phyloP scores from a whole-genome alignment of 2,797 vertebrate genomes.

The Decapterus maruadsi region DNA sequence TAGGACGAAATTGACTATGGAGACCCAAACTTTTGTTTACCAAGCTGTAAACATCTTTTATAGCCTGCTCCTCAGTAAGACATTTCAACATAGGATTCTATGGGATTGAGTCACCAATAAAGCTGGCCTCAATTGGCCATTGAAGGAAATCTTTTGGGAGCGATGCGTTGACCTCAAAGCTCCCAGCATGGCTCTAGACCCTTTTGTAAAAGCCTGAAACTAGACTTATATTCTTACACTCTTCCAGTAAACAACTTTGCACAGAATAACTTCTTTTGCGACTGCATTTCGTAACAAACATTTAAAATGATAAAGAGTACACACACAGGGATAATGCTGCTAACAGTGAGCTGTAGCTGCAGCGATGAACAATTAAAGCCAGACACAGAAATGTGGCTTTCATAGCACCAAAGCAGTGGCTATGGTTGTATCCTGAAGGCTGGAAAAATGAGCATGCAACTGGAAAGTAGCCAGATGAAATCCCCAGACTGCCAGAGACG shows the following conservation, averaged over 20 bases:
- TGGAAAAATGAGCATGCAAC: slow-evolving; percentile 49
- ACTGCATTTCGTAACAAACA: slow-evolving; percentile 16
- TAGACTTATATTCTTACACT: no score
- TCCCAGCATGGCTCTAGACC: no score
- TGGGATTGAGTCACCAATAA: no score
- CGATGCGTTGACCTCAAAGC: no score
- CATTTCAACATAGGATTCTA: no score
- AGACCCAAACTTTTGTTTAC: background rate
- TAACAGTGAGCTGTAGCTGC: slow-evolving; percentile 16
- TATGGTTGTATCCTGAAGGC: slow-evolving; percentile 49
- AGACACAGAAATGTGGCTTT: slow-evolving; percentile 47
- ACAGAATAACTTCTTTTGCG: background rate
- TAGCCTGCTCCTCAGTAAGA: no score
- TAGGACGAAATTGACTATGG: no score
- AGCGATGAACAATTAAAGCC: slow-evolving; percentile 40
- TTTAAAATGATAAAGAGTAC: background rate
- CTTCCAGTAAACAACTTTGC: background rate
- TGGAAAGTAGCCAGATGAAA: slow-evolving; percentile 62
- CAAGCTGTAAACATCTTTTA: background rate
- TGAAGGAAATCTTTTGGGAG: no score
- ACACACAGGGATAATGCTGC: background rate
- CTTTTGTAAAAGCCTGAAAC: no score
- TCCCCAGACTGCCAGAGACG: slow-evolving; percentile 54
- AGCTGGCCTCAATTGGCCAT: background rate
- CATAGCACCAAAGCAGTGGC: slow-evolving; percentile 21